Evolutionary conservation across 2,888 invertebrate species (phyloP).

Genomic region (Dugesia japonica): DNA sequence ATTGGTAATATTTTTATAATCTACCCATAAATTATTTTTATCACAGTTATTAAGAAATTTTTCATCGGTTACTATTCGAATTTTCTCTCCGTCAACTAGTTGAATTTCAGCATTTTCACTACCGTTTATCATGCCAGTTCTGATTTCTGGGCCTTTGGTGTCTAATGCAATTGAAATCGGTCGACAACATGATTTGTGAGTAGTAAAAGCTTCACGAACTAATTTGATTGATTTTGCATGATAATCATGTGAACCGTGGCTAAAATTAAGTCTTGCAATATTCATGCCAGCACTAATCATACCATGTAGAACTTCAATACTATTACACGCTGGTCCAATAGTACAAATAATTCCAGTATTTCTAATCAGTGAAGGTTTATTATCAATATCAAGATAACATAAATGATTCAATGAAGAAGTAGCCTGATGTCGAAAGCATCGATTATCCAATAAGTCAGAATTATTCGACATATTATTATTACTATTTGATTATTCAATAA

Average conservation of each 20-base stretch:
- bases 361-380: constrained; percentile 68
- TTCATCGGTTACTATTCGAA: constrained; percentile 69
- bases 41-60: constrained; percentile 63
- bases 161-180: constrained; percentile 85
- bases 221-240: constrained; percentile 69
- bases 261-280: constrained; percentile 80
- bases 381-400: constrained; percentile 78
- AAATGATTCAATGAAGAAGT: constrained; percentile 71
- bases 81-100: constrained; percentile 63
- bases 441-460: no score
- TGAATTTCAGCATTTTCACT: constrained; percentile 72
- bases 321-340: constrained; percentile 53
- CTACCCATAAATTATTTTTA: constrained; percentile 62
- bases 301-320: constrained; percentile 61
- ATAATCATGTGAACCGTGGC: constrained; percentile 75
- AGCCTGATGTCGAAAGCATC: constrained; percentile 52
- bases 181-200: constrained; percentile 46
- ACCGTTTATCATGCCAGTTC: constrained; percentile 82
- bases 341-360: constrained; percentile 91
- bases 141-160: constrained; percentile 93
- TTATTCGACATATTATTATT: no score
- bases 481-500: no score
- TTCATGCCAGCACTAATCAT: constrained; percentile 96
- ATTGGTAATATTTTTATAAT: constrained; percentile 81
- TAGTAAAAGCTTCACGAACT: constrained; percentile 63